A percentile compares a stretch with the other conserved stretches of the same genome.
phyloP scores from a whole-genome alignment of 2,888 invertebrate genomes.

The Abscondita cerata region DNA sequence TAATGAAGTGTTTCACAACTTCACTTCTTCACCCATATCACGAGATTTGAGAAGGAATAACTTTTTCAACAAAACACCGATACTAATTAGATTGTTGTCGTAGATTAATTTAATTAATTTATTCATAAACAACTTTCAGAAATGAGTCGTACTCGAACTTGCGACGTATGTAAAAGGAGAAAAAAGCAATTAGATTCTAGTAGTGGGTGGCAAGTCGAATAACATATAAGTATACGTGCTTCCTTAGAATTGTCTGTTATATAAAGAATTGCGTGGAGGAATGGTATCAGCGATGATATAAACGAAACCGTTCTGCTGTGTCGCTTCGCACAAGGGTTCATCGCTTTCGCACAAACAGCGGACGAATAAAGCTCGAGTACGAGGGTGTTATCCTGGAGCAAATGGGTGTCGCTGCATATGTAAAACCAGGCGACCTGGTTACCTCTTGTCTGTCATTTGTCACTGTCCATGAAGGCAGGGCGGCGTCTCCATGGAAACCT shows the following conservation, averaged over 20 bases:
- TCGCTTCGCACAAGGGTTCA: constrained; percentile 36
- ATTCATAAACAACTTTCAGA: background rate
- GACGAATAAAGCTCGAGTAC: constrained; percentile 36
- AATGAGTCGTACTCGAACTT: background rate
- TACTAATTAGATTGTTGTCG: background rate
- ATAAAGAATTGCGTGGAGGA: constrained; percentile 35
- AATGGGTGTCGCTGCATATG: constrained; percentile 62
- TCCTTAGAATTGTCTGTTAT: constrained; percentile 33
- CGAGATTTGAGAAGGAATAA: background rate
- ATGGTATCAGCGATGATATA: constrained; percentile 34
- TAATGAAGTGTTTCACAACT: constrained; percentile 27
- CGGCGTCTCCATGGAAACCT: constrained; percentile 56
- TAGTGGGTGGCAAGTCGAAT: constrained; percentile 33
- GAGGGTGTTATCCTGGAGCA: constrained; percentile 52
- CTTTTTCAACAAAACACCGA: background rate
- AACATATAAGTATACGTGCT: constrained; percentile 35
- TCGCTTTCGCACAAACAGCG: constrained; percentile 37
- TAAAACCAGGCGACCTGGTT: constrained; percentile 60
- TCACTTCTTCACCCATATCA: constrained; percentile 7
- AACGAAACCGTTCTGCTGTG: constrained; percentile 37
- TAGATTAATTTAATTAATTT: no score
- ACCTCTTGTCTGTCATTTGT: constrained; percentile 61
- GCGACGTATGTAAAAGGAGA: constrained; percentile 5
- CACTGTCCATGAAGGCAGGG: constrained; percentile 56
- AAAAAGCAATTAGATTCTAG: constrained; percentile 31